Evolutionary conservation across 2,113 vertebrate species (phyloP), one percentile per base, ranked within the genome.

Genomic region (Acrocephalus kingi): DNA sequence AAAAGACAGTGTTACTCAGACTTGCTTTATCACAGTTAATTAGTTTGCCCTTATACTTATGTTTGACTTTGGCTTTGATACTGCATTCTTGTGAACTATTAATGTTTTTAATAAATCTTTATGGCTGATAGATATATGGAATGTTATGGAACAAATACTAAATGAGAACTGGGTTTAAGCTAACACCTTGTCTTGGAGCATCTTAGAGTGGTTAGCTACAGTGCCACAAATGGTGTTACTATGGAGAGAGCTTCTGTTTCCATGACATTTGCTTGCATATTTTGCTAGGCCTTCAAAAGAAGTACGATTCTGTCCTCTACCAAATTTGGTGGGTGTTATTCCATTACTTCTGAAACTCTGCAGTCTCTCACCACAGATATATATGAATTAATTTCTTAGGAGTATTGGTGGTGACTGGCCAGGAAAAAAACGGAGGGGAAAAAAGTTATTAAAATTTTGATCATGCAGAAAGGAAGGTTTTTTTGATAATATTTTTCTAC

Each of bases 181-280:
- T 97, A 95, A 97, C 96, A 94, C 80, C 77, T 85, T 96, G 77
- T 97, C 97, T 97, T 96, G 95, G 90, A 97, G 91, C 87, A 89
- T 66, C 88, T 97, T 97, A 91, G 73, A 96, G 86, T 96, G 92
- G 95, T 96, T 97, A 95, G 93, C 79, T 94, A 80, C 88, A 85
- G 27, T 97, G 88, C 89, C 89, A 91, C 45, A 67, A 92, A 94
- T 84, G 95, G 77, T 97, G 98, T 98, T 98, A 96, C 98, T 97
- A 98, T 98, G 97, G 98, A 97, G 97, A 98, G 94, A 94, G 86
- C 93, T 98, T 97, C 95, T 97, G 98, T 98, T 98, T 98, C 98
- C 97, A 98, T 98, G 98, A 98, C 98, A 98, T 97, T 98, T 98
- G 87, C 95, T 96, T 97, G 89, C 97, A 96, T 96, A 87, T 98